Percentiles rank a stretch among this genome's conserved stretches.
These are phyloP conservation scores for Arctia plantaginis DNA, from an alignment of 2,888 invertebrate genomes.

Conservation along the genomic window DNA sequence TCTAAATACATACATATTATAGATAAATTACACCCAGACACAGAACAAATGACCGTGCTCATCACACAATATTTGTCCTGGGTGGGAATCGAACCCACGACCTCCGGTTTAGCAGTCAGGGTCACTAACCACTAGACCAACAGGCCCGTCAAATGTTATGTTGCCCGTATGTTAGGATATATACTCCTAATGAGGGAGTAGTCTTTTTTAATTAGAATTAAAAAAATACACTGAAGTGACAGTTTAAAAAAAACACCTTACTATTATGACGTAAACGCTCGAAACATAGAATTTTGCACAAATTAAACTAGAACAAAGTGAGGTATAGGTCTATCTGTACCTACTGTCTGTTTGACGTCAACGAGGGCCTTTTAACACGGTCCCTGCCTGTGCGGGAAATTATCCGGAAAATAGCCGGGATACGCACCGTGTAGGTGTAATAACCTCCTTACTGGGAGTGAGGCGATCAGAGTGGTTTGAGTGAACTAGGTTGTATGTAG, in stretches of 20 bases:
- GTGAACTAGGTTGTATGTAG: constrained; percentile 19
- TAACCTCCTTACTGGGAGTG: constrained; percentile 55
- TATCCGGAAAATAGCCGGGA: constrained; percentile 78
- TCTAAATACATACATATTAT: too few relatives aligned
- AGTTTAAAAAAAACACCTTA: background rate
- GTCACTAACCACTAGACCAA: too few relatives aligned
- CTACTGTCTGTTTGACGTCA: constrained; percentile 56
- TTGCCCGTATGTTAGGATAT: too few relatives aligned
- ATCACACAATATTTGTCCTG: too few relatives aligned
- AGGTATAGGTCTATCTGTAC: constrained; percentile 43
- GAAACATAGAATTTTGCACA: background rate
- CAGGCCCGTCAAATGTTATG: too few relatives aligned
- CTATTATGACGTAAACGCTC: background rate
- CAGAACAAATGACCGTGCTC: too few relatives aligned
- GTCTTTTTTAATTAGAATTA: too few relatives aligned
- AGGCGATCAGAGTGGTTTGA: constrained; percentile 26
- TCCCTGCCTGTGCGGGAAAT: constrained; percentile 76
- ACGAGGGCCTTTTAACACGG: constrained; percentile 66
- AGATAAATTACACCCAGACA: too few relatives aligned
- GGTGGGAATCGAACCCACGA: too few relatives aligned
- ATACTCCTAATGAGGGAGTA: too few relatives aligned
- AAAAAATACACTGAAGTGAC: too few relatives aligned
- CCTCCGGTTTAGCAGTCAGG: too few relatives aligned
- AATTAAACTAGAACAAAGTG: constrained; percentile 9
- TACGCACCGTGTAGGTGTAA: constrained; percentile 66